These are phyloP conservation scores for Orthonyx spaldingii DNA, from an alignment of 2,113 vertebrate genomes.

Conservation along the genomic window DNA sequence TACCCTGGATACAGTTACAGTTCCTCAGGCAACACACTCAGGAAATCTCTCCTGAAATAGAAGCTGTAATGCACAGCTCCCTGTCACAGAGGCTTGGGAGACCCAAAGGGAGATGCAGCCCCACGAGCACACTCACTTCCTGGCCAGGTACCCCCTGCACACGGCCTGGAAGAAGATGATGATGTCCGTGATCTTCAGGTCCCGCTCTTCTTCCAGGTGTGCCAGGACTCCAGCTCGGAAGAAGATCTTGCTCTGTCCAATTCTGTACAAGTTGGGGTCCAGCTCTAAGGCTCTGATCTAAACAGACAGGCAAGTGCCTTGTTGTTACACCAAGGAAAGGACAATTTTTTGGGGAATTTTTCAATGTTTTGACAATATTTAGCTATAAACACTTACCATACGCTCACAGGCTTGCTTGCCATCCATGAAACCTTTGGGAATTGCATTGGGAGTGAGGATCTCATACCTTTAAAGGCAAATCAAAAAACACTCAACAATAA, in stretches of 20 bases:
- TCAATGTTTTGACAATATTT: background rate
- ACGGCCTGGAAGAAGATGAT: constrained; percentile 98
- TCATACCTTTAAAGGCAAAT: constrained; percentile 82
- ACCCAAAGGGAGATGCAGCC: rapidly evolving
- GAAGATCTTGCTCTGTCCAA: constrained; percentile 99
- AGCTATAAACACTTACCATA: constrained; percentile 78
- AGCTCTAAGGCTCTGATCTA: constrained; percentile 93
- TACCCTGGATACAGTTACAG: background rate
- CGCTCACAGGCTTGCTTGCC: constrained; percentile 97
- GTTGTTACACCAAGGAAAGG: background rate
- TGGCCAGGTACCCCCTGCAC: constrained; percentile 92
- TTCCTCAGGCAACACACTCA: background rate
- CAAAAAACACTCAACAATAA: background rate
- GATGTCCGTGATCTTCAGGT: constrained; percentile 97
- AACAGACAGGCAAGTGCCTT: background rate
- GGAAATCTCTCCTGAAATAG: background rate
- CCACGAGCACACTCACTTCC: constrained; percentile 80
- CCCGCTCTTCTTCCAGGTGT: constrained; percentile 93
- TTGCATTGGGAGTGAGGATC: constrained; percentile 96
- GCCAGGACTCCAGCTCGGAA: constrained; percentile 96
- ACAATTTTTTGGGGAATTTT: background rate
- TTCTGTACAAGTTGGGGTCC: constrained; percentile 94
- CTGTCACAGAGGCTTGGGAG: background rate
- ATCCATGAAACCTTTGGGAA: constrained; percentile 98
- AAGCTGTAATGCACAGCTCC: background rate